Evolutionary conservation across 2,113 vertebrate genomes (phyloP).

Genomic region (Vicugna pacos): DNA sequence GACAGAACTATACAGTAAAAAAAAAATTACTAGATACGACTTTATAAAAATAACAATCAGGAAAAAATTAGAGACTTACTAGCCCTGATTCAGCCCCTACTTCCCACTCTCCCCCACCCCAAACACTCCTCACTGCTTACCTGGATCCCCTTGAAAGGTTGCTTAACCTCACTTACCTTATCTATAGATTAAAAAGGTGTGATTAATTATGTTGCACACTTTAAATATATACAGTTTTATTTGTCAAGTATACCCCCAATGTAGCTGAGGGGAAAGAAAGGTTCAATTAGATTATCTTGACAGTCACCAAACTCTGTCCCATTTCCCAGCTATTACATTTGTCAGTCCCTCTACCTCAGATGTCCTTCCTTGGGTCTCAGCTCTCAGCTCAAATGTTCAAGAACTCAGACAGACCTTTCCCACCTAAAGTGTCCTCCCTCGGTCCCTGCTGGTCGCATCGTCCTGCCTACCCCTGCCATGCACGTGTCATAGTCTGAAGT

Average conservation of each 20-base stretch:
- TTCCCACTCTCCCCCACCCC: background rate
- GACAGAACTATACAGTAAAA: background rate
- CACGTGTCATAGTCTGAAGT: background rate
- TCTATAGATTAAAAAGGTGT: background rate
- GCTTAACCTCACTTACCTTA: background rate
- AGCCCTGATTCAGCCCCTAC: background rate
- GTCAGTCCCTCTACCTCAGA: background rate
- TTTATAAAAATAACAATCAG: constrained; percentile 22
- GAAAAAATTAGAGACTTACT: background rate
- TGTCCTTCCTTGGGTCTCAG: background rate
- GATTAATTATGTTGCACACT: background rate
- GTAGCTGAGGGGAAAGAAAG: background rate
- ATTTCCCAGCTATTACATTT: background rate
- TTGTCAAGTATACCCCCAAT: background rate
- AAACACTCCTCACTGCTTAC: background rate
- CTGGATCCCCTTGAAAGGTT: background rate
- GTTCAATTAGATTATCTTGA: background rate
- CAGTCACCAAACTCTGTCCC: background rate
- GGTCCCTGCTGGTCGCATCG: background rate
- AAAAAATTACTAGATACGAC: background rate
- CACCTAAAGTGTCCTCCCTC: background rate
- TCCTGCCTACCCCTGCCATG: background rate
- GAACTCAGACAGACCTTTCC: background rate
- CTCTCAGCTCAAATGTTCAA: background rate
- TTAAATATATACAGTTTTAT: background rate